Base-by-base conservation (phyloP, 2,797 vertebrate species). In the Rhinophrynus dorsalis region DNA sequence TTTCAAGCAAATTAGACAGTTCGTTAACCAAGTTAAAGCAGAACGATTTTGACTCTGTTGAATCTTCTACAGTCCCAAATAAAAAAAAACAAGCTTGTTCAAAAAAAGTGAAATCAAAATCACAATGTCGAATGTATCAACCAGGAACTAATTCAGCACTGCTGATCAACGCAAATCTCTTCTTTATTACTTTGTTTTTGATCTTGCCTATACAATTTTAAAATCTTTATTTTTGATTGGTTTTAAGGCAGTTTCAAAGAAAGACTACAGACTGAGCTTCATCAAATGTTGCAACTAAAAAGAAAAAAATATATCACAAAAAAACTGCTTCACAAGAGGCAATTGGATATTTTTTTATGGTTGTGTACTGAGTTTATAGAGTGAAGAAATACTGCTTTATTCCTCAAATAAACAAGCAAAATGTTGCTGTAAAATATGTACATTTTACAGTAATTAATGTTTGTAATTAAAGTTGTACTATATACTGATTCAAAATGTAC, bases 51-150 rank as follows among this genome's bases (percentile, higher is more conserved):
- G 91, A 95, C 77, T 90, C 90, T 27, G 86, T 95, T 23, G 94
- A 93, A 76, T 88, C 92, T 21, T 95, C 96, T 24, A 94, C 96
- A 83, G 84, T 89, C 0, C 94, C 96, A 45, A 95, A 93, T 68
- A 96, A 91, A 86, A 95, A 95, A 90, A 95, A 94, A 86, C 96
- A 96, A 75, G 95, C 96, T 79, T 99, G 97, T 75, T 93, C 90
- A 72, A 95, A 94, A 88, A 98, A 95, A 86, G 96, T 95, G 76
- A 97, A 92, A 76, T 96, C 95, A 67, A 94, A 96, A 77, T 85
- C 92, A 62, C 94, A 97, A 29, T 99, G 97, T 84, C 90, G 89
- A 8, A 90, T 95, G 77, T 96, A 92, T 85, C 88, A 93, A 74
- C 87, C 80, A 21, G 92, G 88, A 68, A 83, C 89, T 44, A 88